Base-by-base conservation (phyloP, 1,140 invertebrate species). In the Sycophaga agraensis region DNA sequence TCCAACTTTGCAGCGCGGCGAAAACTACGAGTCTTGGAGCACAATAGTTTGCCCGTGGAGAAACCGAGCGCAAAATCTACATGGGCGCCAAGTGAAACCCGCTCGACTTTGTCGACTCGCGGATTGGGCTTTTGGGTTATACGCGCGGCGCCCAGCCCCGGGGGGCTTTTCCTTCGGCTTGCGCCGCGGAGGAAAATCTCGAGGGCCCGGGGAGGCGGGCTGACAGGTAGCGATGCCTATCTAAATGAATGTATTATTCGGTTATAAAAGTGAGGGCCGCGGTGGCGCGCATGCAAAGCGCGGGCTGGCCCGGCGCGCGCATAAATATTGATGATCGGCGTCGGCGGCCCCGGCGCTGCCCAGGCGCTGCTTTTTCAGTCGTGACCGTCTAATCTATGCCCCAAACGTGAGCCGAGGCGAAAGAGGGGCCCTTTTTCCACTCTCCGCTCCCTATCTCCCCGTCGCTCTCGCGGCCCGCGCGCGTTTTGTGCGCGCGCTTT, bases 311-410 rank as follows among this genome's bases (percentile, higher is more conserved):
- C n/a, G n/a, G n/a, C n/a, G 51, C 37, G 70, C 66, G 63, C 67
- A 71, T 73, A 71, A 73, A 71, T 73, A 71, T 71, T 73, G 71
- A 71, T 71, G 71, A 69, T 69, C 66, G 68, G 67, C 67, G 58
- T 64, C 56, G 28, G 28, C 28, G 4, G 28, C 11, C 11, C 28
- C 11, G 5, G 4, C 28, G 28, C 28, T 31, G 5, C 28, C 28
- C 51, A 31, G 28, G 14, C 48, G 39, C 43, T 22, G 55, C 45
- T 57, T 57, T 68, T 66, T 66, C 66, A 70, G 70, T 78, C 77
- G 76, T 79, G 78, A 76, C 71, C 68, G 69, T 67, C 68, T 76
- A 77, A 78, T 76, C 74, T 78, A 77, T 77, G 73, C n/a, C 77
- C 65, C 70, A 71, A 72, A 74, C 75, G 76, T 73, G 76, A 77